Conservation (phyloP, 1,140 invertebrate species). For the Lamellibrachia luymesi region DNA sequence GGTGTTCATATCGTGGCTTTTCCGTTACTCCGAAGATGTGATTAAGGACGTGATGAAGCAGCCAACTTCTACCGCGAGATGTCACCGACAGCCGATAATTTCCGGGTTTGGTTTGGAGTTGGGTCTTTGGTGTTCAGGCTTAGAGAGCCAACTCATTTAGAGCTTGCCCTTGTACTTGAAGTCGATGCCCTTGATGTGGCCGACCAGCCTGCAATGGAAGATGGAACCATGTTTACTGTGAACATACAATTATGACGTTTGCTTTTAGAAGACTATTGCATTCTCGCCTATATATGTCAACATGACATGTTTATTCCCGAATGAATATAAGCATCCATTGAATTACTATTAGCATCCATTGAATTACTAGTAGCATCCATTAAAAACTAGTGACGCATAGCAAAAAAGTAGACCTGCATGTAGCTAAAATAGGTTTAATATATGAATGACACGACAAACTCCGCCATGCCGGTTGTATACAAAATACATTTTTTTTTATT, state of each 20-base stretch:
- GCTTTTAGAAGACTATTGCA: not conserved
- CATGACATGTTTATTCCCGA: not conserved
- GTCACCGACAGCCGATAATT: not conserved
- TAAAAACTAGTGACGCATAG: not conserved
- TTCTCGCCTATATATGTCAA: not conserved
- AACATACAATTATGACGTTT: not conserved
- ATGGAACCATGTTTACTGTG: not conserved
- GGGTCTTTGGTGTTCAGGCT: not conserved
- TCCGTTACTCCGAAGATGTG: not conserved
- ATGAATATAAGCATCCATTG: no score
- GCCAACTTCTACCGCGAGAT: not conserved
- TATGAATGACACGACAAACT: not conserved
- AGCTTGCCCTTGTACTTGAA: constrained; percentile 4
- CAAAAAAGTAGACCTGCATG: not conserved
- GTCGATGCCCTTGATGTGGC: not conserved
- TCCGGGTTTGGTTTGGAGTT: not conserved
- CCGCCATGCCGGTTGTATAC: not conserved
- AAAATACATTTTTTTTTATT: not conserved
- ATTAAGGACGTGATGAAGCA: not conserved
- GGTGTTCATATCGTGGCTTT: not conserved
- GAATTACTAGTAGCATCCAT: no score
- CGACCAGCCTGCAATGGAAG: not conserved
- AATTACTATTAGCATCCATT: no score
- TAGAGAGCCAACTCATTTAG: not conserved
- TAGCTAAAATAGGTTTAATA: not conserved